Conservation (phyloP, 1,140 invertebrate genomes). For the Adelges cooleyi region DNA sequence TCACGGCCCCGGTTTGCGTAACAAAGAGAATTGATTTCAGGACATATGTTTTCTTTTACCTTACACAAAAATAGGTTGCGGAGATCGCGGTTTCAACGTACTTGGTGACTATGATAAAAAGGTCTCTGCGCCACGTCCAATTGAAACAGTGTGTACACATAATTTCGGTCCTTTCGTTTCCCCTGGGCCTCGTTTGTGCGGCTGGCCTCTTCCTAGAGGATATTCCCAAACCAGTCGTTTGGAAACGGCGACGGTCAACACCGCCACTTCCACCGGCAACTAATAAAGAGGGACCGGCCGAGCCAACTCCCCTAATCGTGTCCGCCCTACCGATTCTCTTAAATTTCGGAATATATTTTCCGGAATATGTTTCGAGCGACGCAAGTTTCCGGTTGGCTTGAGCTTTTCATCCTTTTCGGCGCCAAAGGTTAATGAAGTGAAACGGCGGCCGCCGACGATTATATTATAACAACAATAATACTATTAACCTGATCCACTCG, state of each 20-base stretch:
- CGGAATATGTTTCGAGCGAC: too few relatives aligned
- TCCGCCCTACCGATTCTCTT: neutral
- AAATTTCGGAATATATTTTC: too few relatives aligned
- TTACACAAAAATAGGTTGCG: too few relatives aligned
- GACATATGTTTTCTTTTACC: too few relatives aligned
- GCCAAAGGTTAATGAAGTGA: neutral
- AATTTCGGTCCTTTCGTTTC: slow-evolving; percentile 10
- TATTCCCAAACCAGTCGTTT: slow-evolving; percentile 27
- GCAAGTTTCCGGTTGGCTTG: neutral
- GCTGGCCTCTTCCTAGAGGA: neutral
- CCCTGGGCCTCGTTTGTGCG: slow-evolving; percentile 19
- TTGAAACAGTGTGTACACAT: slow-evolving; percentile 19
- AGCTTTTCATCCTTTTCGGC: neutral
- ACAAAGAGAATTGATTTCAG: too few relatives aligned
- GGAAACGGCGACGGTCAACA: neutral
- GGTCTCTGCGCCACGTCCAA: neutral
- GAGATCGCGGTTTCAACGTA: neutral
- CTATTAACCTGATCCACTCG: too few relatives aligned
- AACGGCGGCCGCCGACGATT: neutral
- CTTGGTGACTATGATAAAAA: neutral
- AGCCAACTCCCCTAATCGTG: neutral
- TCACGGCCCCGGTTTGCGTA: too few relatives aligned
- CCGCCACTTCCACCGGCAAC: slow-evolving; percentile 1
- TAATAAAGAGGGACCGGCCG: neutral
- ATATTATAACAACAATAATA: neutral